Conservation (phyloP, 2,888 invertebrate genomes). For the Lycaena phlaeas region DNA sequence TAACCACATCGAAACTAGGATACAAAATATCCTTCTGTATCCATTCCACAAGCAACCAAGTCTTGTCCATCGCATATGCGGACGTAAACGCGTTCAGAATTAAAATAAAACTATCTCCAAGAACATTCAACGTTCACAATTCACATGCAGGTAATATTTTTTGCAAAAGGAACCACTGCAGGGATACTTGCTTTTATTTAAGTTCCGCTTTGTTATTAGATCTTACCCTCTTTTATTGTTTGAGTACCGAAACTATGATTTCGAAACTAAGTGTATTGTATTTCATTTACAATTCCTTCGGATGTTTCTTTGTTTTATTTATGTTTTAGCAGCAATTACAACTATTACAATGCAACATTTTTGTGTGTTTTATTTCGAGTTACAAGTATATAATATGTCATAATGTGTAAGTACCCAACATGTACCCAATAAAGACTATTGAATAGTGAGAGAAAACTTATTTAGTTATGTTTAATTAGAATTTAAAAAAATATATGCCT, state of each 20-base stretch:
- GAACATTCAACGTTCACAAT: neutral
- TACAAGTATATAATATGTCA: too few relatives aligned
- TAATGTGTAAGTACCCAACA: too few relatives aligned
- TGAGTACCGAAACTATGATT: neutral
- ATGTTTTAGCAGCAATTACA: too few relatives aligned
- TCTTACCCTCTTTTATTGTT: conserved; percentile 1
- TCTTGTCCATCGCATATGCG: neutral
- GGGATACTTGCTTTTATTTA: conserved; percentile 2
- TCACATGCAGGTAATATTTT: conserved; percentile 7
- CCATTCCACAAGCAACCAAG: conserved; percentile 2
- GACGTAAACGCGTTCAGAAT: neutral
- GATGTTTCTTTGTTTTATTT: too few relatives aligned
- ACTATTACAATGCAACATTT: too few relatives aligned
- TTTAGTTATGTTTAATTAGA: too few relatives aligned
- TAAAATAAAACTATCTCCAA: neutral
- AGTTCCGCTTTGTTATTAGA: conserved; percentile 6
- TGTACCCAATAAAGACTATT: too few relatives aligned
- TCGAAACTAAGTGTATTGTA: too few relatives aligned
- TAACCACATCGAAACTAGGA: conserved; percentile 1
- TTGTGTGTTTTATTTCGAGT: too few relatives aligned
- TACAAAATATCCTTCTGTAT: neutral
- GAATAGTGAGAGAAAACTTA: too few relatives aligned
- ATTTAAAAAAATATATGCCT: too few relatives aligned
- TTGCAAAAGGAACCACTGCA: conserved; percentile 3
- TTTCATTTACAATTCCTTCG: neutral